phyloP scores from a whole-genome alignment of 2,888 invertebrate genomes.

The Polylopha cassiicola region DNA sequence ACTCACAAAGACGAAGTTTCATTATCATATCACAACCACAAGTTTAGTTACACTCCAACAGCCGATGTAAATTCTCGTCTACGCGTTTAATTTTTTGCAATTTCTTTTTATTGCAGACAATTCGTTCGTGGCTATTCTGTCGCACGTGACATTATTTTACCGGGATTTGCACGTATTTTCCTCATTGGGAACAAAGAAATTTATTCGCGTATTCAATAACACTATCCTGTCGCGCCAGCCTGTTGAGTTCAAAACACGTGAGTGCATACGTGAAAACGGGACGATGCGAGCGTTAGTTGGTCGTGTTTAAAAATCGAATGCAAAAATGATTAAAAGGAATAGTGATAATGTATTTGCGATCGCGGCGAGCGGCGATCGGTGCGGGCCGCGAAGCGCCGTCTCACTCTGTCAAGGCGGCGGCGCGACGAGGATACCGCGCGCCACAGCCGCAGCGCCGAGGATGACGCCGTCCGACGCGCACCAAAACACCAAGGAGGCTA shows the following conservation, averaged over 20 bases:
- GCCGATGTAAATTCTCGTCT: slow-evolving; percentile 54
- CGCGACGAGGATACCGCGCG: slow-evolving; percentile 71
- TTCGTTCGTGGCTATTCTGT: slow-evolving; percentile 32
- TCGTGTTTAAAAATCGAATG: slow-evolving; percentile 66
- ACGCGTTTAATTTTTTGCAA: slow-evolving; percentile 33
- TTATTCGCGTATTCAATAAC: slow-evolving; percentile 48
- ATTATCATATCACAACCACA: slow-evolving; percentile 70
- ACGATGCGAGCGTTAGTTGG: slow-evolving; percentile 62
- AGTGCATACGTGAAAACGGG: slow-evolving; percentile 59
- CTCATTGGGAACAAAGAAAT: slow-evolving; percentile 69
- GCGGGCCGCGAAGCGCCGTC: slow-evolving; percentile 67
- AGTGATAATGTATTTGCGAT: slow-evolving; percentile 76
- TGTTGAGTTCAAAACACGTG: slow-evolving; percentile 69
- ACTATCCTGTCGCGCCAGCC: slow-evolving; percentile 60
- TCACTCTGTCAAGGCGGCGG: slow-evolving; percentile 55
- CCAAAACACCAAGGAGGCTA: slow-evolving; percentile 67
- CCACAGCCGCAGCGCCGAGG: slow-evolving; percentile 69
- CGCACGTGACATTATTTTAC: slow-evolving; percentile 49
- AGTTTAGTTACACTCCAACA: slow-evolving; percentile 64
- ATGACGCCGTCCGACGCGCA: slow-evolving; percentile 73
- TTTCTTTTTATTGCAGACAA: slow-evolving; percentile 28
- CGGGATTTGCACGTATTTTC: slow-evolving; percentile 53
- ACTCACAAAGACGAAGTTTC: slow-evolving; percentile 74
- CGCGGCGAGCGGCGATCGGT: slow-evolving; percentile 73
- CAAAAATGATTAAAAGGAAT: slow-evolving; percentile 76